These are phyloP conservation scores for Cyrtonyx montezumae DNA, from an alignment of 2,113 vertebrate species.

Conservation along the genomic window DNA sequence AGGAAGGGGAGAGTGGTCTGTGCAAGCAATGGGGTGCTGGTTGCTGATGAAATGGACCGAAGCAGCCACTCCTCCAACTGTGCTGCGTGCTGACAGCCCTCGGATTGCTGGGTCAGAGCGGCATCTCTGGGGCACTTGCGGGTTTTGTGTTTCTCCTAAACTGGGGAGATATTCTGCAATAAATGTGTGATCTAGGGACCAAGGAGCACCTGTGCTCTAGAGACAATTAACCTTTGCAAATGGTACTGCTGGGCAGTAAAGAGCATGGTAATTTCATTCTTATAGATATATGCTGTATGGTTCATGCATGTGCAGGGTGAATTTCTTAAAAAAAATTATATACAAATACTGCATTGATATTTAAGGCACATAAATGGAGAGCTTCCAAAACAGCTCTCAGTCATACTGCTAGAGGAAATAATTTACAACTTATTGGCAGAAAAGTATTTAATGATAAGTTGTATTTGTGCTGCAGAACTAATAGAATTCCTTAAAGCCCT, in stretches of 20 bases:
- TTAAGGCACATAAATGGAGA: neutral
- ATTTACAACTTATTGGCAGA: neutral
- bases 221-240: neutral
- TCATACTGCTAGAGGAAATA: neutral
- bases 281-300: neutral
- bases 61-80: fast-evolving
- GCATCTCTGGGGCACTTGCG: fast-evolving
- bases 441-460: neutral
- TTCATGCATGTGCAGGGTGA: neutral
- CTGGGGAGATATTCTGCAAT: neutral
- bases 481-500: neutral
- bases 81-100: neutral
- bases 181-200: neutral
- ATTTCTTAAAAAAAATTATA: neutral
- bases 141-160: neutral
- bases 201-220: neutral
- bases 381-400: neutral
- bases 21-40: fast-evolving
- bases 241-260: neutral
- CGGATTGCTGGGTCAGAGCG: neutral
- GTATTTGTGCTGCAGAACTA: neutral
- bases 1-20: neutral
- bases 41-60: neutral
- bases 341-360: fast-evolving
- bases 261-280: neutral